Evolutionary conservation across 1,140 invertebrate genomes (phyloP).

Genomic region (Andrena cerasifolii): DNA sequence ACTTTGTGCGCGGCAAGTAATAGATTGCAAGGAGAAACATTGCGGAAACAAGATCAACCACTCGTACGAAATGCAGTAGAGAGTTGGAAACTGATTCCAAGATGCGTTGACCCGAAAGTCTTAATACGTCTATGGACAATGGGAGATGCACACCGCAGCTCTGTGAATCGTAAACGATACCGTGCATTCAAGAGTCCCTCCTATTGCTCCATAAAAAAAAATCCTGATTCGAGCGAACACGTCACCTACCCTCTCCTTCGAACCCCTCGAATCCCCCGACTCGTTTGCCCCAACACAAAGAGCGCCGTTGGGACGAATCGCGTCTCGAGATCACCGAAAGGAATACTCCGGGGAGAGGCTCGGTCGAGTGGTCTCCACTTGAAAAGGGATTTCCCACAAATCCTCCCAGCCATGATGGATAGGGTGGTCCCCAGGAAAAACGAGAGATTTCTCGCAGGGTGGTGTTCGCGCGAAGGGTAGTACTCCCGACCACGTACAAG

Average conservation of each 20-base stretch:
- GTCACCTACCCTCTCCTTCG: neutral
- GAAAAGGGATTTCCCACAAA: conserved; percentile 14
- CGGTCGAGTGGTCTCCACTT: neutral
- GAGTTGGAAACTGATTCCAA: neutral
- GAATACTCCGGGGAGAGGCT: conserved; percentile 8
- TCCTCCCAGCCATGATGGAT: neutral
- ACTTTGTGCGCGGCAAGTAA: neutral
- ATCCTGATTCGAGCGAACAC: neutral
- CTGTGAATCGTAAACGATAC: too few species aligned
- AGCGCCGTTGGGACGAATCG: conserved; percentile 21
- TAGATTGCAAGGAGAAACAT: neutral
- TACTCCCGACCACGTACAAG: neutral
- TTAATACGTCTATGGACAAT: neutral
- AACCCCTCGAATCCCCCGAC: neutral
- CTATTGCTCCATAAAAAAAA: neutral
- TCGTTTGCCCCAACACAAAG: conserved; percentile 27
- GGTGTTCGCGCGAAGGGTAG: conserved; percentile 12
- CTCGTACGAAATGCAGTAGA: neutral
- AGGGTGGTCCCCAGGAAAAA: neutral
- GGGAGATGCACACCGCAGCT: neutral
- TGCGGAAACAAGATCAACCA: neutral
- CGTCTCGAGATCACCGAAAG: conserved; percentile 38
- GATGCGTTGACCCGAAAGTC: neutral
- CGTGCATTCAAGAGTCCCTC: neutral
- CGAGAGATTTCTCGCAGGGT: conserved; percentile 10